Base-by-base conservation (phyloP, 2,888 invertebrate genomes). In the Cerastis rubricosa region DNA sequence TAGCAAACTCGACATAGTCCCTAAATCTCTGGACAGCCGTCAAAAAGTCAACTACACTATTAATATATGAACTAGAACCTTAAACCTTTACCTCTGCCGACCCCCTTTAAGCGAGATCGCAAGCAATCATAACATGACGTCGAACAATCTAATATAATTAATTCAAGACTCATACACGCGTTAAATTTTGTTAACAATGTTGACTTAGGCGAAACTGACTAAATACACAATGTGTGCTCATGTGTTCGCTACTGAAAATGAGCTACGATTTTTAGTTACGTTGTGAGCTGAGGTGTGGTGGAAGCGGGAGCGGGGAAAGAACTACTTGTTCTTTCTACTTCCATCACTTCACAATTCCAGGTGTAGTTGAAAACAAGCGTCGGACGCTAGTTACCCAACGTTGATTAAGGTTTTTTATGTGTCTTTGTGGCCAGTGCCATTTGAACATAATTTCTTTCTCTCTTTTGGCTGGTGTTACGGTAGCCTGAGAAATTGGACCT, bases 141-240 rank as follows among this genome's bases (percentile, higher is more conserved):
- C 73, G 84, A 85, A 83, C 83, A 72, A 83, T 83, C 79, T 75
- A 73, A 76, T 82, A 77, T 85, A 84, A 86, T 88, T 85, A 81
- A 87, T 88, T 84, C 85, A 78, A 74, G 76, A 86, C 73, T 80
- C 77, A 79, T 83, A 86, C 78, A 73, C 66, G 75, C 85, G 83
- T 83, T 71, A 77, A 87, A 78, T 81, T 83, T 78, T 74, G 84
- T 76, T 80, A 82, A 80, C 83, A 65, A 71, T 87, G 85, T 89
- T 86, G 82, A 78, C 86, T 85, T 86, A 87, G 85, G 89, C 72
- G 45, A 66, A 85, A 84, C 85, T 79, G 57, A 81, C 81, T 87
- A 74, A 87, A 81, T 73, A 79, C 76, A 77, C 69, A 78, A 25
- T 49, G 75, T 77, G 57, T 72, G 78, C 73, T 74, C 80, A 35